Evolutionary conservation across 2,888 invertebrate species (phyloP), one percentile per base, ranked within the genome.

Genomic region (Leptura quadrifasciata): DNA sequence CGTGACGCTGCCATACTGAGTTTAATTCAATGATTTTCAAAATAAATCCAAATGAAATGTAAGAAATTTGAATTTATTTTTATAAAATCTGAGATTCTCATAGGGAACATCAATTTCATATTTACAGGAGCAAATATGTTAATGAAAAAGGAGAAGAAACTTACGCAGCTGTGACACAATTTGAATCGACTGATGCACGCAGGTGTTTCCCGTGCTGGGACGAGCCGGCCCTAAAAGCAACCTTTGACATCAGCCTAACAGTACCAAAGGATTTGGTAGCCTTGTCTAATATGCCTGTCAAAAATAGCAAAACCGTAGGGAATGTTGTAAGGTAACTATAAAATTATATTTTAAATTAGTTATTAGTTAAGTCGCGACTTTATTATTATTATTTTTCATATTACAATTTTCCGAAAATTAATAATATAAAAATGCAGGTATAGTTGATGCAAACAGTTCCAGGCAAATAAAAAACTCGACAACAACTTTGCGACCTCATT

Each of bases 171-270:
- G 96, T 97, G 76, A 98, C 98, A 70, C 98, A 98, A 90, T 98
- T 98, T 88, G 96, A 96, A 88, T 92, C 96, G 0, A 96, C 95
- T 2, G 95, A 96, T 90, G 98, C 98, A 6, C 92, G 98, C 73
- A 92, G 82, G 96, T 97, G 87, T 86, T 98, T 99, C 87, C 98
- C 98, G 2, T 98, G 98, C 89, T 99, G 97, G 97, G 98, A 99
- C 89, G 99, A 99, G 89, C 99, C 98, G 9, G 96, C 97, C 12
- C 93, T 96, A 78, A 99, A 99, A 90, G 96, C 98, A 0, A 97
- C 96, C 1, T 99, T 98, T 90, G 95, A 97, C 88, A 95, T 99
- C 79, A 93, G 94, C 0, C 90, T 99, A 17, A 91, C 94, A 76
- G 96, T 97, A 71, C 96, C 97, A 27, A 91, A 84, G 67, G 58